These are phyloP conservation scores for Drosophila pectinifera DNA, from an alignment of 1,140 invertebrate genomes.

Conservation along the genomic window DNA sequence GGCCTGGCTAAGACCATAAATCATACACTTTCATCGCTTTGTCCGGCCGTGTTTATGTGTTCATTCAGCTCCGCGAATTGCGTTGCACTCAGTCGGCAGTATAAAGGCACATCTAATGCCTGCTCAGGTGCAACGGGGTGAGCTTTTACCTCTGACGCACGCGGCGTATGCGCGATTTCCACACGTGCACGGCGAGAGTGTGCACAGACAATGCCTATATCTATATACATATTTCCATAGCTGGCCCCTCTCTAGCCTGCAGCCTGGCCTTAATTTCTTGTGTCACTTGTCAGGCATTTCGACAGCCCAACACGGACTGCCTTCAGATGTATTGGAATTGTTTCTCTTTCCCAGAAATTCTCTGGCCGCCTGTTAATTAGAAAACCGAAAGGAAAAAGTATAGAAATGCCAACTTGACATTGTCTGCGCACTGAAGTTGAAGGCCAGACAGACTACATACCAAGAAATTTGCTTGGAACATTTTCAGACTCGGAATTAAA, in stretches of 20 bases:
- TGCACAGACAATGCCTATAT: slow-evolving; percentile 1
- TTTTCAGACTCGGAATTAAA: slow-evolving; percentile 36
- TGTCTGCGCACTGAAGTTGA: slow-evolving; percentile 68
- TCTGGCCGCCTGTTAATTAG: slow-evolving; percentile 58
- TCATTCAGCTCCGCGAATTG: slow-evolving; percentile 53
- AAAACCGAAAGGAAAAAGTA: slow-evolving; percentile 40
- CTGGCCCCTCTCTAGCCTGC: not conserved
- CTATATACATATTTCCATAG: not conserved
- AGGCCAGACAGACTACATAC: slow-evolving; percentile 47
- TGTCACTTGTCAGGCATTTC: slow-evolving; percentile 70
- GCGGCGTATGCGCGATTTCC: slow-evolving; percentile 45
- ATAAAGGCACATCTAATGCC: slow-evolving; percentile 18
- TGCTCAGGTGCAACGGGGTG: slow-evolving; percentile 30
- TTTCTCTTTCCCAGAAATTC: slow-evolving; percentile 46
- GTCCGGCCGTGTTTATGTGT: slow-evolving; percentile 65
- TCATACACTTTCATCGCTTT: slow-evolving; percentile 70
- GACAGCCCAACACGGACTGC: slow-evolving; percentile 42
- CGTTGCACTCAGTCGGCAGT: slow-evolving; percentile 54
- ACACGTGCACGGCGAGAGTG: slow-evolving; percentile 53
- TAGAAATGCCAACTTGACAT: slow-evolving; percentile 72
- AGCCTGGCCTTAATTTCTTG: slow-evolving; percentile 56
- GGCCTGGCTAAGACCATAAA: slow-evolving; percentile 59
- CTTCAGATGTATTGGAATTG: slow-evolving; percentile 44
- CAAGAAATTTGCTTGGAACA: slow-evolving; percentile 16
- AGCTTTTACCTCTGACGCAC: slow-evolving; percentile 50